Evolutionary conservation across 2,888 invertebrate species (phyloP).

Genomic region (Willowsia nigromaculata): DNA sequence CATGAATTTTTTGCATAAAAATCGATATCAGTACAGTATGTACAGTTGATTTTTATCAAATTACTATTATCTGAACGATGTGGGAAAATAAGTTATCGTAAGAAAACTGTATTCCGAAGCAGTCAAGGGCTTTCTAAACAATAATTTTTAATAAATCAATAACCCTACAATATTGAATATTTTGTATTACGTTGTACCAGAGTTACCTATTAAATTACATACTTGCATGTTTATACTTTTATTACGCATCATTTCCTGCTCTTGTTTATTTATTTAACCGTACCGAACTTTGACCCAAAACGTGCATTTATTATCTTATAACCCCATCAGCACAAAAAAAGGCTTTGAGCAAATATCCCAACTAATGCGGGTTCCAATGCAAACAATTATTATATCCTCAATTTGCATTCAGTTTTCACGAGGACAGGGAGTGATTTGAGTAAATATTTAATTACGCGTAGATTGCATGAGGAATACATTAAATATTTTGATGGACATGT

Average conservation of each 20-base stretch:
- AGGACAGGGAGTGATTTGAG: slow-evolving; percentile 28
- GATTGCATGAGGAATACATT: background rate
- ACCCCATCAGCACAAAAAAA: background rate
- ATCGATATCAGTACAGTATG: too few relatives aligned
- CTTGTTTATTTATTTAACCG: slow-evolving; percentile 25
- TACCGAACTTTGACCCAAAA: slow-evolving; percentile 34
- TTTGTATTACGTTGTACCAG: background rate
- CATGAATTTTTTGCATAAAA: too few relatives aligned
- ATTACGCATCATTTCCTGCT: background rate
- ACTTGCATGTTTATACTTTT: background rate
- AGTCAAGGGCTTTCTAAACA: too few relatives aligned
- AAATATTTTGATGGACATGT: slow-evolving; percentile 10
- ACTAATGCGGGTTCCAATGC: too few relatives aligned
- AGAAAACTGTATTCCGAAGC: too few relatives aligned
- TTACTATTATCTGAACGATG: too few relatives aligned
- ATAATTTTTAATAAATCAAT: too few relatives aligned
- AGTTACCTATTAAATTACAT: too few relatives aligned
- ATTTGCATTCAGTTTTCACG: slow-evolving; percentile 37
- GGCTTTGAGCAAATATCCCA: background rate
- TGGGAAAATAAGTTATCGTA: too few relatives aligned
- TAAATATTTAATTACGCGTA: slow-evolving; percentile 46
- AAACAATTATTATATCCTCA: too few relatives aligned
- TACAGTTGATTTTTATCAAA: too few relatives aligned
- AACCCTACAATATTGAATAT: too few relatives aligned
- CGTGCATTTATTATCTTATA: background rate